Evolutionary conservation across 2,888 invertebrate genomes (phyloP), one percentile per base, ranked within the genome.

Genomic region (Marasmarcha lunaedactyla): DNA sequence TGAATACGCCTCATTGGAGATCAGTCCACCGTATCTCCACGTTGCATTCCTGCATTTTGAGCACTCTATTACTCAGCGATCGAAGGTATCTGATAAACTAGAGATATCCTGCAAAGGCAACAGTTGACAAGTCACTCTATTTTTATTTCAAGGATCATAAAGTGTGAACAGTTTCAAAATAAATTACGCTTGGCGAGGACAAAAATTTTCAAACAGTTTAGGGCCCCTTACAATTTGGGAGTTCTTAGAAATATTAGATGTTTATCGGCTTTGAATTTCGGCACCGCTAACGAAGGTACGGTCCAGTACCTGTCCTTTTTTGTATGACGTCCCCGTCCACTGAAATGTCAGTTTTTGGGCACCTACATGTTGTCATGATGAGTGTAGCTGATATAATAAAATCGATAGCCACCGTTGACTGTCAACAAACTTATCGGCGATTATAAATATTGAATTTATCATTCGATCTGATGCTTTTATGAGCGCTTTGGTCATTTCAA

Each of bases 191-290:
- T 12, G 12, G 34, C 34, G 52, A 55, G 59, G 63, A 66, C 67
- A 62, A 70, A 64, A 60, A 67, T 63, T 61, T 58, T 34, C 65
- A 65, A 62, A 59, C 59, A 60, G 55, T 59, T 60, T 51, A 52
- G 55, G 57, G 55, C 59, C 66, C 55, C 50, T 44, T 48, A 42
- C 52, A 51, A 54, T 52, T 57, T 61, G 34, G 61, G 60, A 65
- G 57, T 83, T 81, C 81, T 70, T 48, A 65, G 81, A 79, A 79
- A 63, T 68, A 63, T 63, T 78, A 62, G 78, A 78, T 79, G 53
- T 46, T 59, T 71, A 78, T 79, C 79, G 58, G 55, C 70, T 76
- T 73, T 71, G 66, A 63, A 64, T 59, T 57, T 58, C 65, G 62
- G 63, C 63, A 68, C 71, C 73, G 71, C 78, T 78, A 74, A 79